Base-by-base conservation (phyloP, 2,888 invertebrate genomes). In the Pharmacophagus antenor region DNA sequence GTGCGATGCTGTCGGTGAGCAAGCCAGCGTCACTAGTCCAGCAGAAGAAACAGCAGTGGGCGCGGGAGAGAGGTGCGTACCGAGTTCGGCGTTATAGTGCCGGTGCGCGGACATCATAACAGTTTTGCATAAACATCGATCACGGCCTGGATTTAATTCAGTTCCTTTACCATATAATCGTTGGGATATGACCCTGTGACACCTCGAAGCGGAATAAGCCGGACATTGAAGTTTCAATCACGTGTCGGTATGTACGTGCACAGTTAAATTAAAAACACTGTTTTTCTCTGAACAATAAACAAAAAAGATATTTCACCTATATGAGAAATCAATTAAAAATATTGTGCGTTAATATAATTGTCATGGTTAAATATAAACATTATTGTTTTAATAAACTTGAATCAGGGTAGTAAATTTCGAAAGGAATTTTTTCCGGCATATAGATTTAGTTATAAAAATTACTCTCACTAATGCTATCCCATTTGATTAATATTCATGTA, bases 31-130 rank as follows among this genome's bases (percentile, higher is more conserved):
- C 96, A 67, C 89, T 97, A 79, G 92, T 97, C 74, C 96, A 98
- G 91, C 94, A 95, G 88, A 98, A 98, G 88, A 95, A 95, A 83
- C 92, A 95, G 76, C 97, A 98, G 93, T 98, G 98, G 98, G 97
- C 97, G 71, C 94, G 93, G 84, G 98, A 98, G 92, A 93, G 94
- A 93, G 97, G 98, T 97, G 91, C 77, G 88, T 86, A 83, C 65
- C 63, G 64, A 37, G 37, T n/a, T n/a, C 7, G 37, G 21, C 20
- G 23, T 25, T 20, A 31, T 20, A 2, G 15, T 21, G 55, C 27
- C 25, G 53, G 42, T 18, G 22, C 58, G 50, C 56, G 41, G 47
- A 37, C 22, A 37, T 21, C 50, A 42, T 46, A 27, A 50, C 25
- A 23, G 17, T 51, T 60, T 57, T 54, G 52, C 51, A 42, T 47